Evolutionary conservation across 2,888 invertebrate genomes (phyloP), one percentile per base, ranked within the genome.

Genomic region (Mechanitis messenoides): DNA sequence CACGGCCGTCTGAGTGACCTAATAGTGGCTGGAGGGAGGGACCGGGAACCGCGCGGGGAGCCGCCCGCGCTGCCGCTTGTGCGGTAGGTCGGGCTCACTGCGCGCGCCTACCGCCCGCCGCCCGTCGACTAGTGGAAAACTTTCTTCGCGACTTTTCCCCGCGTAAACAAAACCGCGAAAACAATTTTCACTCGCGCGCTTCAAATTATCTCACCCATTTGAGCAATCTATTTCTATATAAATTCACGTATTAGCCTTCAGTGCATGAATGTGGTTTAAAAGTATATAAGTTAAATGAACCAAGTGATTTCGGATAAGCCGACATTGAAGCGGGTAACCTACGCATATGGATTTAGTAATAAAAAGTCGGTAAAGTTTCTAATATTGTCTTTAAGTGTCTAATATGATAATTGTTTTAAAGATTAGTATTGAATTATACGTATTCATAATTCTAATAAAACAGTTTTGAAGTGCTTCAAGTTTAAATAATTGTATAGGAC

Each of bases 51-150:
- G 81, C 73, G 84, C 76, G 85, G 84, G 81, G 82, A 78, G 87
- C 80, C 83, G 78, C 78, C 74, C 74, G 78, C 77, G 72, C 73
- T 71, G 76, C 75, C 79, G 78, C 79, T 81, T 78, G 87, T 89
- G 90, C 83, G 89, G 89, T 89, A 89, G 90, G 90, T 90, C 88
- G 88, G 83, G 88, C 87, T 87, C 88, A 87, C 86, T 80, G 84
- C 86, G 85, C 84, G 84, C 86, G 83, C 81, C 81, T 83, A 81
- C 77, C 81, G 80, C 71, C 75, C 71, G 80, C 77, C 81, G 81
- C 77, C 79, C 80, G 47, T 5, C 50, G 50, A 50, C 76, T 80
- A 78, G 76, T 82, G 87, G 86, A 87, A 87, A 89, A 88, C 89
- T 89, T 88, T 89, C 88, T 84, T 87, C 84, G 83, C 77, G 80